Evolutionary conservation across 2,888 invertebrate species (phyloP), one percentile per base, ranked within the genome.

Genomic region (Aplocera efformata): DNA sequence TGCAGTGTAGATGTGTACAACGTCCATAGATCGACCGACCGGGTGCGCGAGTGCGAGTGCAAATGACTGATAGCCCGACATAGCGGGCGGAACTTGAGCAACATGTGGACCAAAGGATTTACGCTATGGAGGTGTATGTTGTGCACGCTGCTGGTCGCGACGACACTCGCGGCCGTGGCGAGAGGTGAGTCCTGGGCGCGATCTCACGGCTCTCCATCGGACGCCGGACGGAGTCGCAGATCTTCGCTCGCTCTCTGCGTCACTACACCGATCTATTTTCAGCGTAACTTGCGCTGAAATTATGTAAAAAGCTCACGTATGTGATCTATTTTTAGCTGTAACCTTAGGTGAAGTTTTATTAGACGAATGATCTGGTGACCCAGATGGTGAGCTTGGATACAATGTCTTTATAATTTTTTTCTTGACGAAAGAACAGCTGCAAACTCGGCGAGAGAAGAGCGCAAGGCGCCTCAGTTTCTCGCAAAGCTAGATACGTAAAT

Each of bases 281-380:
- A 78, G 79, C 71, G 74, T 72, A 79, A 82, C 86, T 83, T 85
- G 86, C 83, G 86, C 82, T 85, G 84, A 88, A 88, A 88, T 88
- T 88, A 88, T 88, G 88, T 89, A 88, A 88, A 89, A 88, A 86
- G 82, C 83, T 79, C 80, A 74, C 79, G 79, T 81, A 81, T 80
- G 79, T 75, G 76, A 67, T 73, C 84, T 86, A 86, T 88, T 88
- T 86, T 79, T 72, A 80, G 83, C 75, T 59, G 73, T 83, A 86
- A 80, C 85, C 81, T 83, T 79, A 82, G 77, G 66, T 63, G 68
- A 74, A 70, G 70, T 74, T 75, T 66, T 72, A 61, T 69, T 68
- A 71, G 72, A 74, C 76, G 75, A 72, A 77, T 70, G 75, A 71
- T 73, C 75, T 58, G 72, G 63, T 78, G 72, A 79, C 75, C 79